phyloP scores from a whole-genome alignment of 2,113 vertebrate species.

The Sinocyclocheilus maitianheensis region DNA sequence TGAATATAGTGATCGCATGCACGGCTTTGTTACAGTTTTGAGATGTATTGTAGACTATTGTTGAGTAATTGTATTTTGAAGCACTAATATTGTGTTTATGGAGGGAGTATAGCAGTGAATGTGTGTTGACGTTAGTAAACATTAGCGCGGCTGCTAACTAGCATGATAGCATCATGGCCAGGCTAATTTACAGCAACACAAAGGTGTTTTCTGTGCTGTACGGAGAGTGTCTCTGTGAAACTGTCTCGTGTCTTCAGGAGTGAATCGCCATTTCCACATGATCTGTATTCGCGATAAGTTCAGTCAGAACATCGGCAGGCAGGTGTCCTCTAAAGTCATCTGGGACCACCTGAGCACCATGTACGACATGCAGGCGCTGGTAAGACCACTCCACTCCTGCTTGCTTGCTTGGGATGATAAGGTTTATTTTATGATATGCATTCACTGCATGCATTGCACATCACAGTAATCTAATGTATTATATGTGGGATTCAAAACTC shows the following conservation, averaged over 20 bases:
- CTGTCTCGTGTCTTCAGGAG: slow-evolving; percentile 73
- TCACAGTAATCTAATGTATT: not conserved
- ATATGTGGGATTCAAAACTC: not conserved
- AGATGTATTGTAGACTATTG: not conserved
- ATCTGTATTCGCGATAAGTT: slow-evolving; percentile 98
- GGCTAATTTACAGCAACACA: not conserved
- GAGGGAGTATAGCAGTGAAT: not conserved
- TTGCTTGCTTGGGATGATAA: not conserved
- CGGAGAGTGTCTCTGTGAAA: not conserved
- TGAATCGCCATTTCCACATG: slow-evolving; percentile 98
- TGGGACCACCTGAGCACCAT: slow-evolving; percentile 97
- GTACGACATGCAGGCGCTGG: slow-evolving; percentile 98
- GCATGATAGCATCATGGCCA: slow-evolving; percentile 16
- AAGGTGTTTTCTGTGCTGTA: not conserved
- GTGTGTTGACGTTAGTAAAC: not conserved
- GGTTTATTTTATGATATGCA: not conserved
- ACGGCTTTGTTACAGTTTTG: not conserved
- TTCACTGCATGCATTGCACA: not conserved
- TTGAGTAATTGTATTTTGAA: not conserved
- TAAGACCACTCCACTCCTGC: slow-evolving; percentile 66
- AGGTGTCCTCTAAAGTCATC: slow-evolving; percentile 94
- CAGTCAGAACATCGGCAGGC: slow-evolving; percentile 96
- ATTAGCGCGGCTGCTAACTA: slow-evolving; percentile 25
- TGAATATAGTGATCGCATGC: not conserved
- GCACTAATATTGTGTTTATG: not conserved